These are phyloP conservation scores for Girardinus metallicus DNA, from an alignment of 2,797 vertebrate species.

Conservation along the genomic window DNA sequence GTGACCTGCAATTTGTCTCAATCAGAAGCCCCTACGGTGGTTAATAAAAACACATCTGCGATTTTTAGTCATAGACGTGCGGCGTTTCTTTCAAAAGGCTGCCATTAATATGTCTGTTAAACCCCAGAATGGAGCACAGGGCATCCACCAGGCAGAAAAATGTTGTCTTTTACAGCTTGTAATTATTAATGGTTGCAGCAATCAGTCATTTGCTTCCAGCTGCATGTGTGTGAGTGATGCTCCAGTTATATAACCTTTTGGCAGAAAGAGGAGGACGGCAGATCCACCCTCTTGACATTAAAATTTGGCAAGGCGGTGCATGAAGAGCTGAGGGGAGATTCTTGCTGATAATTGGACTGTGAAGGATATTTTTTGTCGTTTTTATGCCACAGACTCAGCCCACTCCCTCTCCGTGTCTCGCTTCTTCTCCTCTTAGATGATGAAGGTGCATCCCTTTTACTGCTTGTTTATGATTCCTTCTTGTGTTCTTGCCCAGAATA, in stretches of 20 bases:
- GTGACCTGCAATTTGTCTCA: constrained; percentile 10
- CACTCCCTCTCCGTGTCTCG: constrained; percentile 21
- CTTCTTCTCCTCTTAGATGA: constrained; percentile 24
- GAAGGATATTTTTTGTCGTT: constrained; percentile 41
- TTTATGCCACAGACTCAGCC: constrained; percentile 51
- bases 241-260: constrained; percentile 57
- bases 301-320: constrained; percentile 42
- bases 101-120: constrained; percentile 54
- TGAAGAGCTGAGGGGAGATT: constrained; percentile 47
- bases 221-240: constrained; percentile 21
- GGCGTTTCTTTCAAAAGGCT: constrained; percentile 62
- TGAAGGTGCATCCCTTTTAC: constrained; percentile 25
- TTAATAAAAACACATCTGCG: constrained; percentile 51
- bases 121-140: constrained; percentile 16
- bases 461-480: constrained; percentile 12
- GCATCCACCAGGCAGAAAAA: background rate
- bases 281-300: constrained; percentile 23
- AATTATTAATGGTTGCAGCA: background rate
- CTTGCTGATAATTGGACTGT: constrained; percentile 68
- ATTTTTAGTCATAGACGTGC: constrained; percentile 52
- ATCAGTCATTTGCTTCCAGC: constrained; percentile 9
- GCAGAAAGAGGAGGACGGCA: constrained; percentile 48
- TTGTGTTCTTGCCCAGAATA: constrained; percentile 3
- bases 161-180: background rate
- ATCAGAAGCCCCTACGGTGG: constrained; percentile 30